Conservation (phyloP, 2,797 vertebrate species). For the Falco naumanni region DNA sequence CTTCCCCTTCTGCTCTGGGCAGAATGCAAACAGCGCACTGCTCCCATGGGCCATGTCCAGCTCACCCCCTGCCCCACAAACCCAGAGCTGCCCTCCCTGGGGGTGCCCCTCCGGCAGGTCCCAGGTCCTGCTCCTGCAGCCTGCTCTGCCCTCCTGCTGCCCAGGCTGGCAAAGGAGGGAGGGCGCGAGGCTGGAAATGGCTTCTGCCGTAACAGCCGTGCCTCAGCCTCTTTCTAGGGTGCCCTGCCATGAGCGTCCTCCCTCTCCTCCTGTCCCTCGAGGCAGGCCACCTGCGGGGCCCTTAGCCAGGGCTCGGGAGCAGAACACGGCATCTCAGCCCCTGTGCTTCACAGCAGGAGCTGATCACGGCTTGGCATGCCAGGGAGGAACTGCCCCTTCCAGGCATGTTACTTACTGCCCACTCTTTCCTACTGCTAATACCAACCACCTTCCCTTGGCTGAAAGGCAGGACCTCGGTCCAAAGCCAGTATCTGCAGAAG, state of each 20-base stretch:
- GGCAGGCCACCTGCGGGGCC: not conserved
- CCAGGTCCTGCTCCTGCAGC: not conserved
- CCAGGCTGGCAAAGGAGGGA: not conserved
- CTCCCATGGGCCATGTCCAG: not conserved
- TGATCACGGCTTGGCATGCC: not conserved
- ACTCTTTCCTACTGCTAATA: not conserved
- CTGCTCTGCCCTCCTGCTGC: not conserved
- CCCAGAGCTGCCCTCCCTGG: not conserved
- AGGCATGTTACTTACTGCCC: not conserved
- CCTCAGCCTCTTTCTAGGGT: not conserved
- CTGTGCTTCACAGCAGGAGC: not conserved
- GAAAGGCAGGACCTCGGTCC: not conserved
- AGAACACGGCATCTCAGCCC: not conserved
- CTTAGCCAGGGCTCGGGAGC: not conserved
- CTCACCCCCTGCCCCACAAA: not conserved
- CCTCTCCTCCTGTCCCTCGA: not conserved
- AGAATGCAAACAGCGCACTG: not conserved
- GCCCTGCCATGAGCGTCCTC: not conserved
- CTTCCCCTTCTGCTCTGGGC: not conserved
- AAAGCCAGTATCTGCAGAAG: not conserved
- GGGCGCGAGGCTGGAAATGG: not conserved
- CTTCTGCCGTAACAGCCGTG: not conserved
- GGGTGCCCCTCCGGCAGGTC: not conserved
- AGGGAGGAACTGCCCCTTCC: not conserved
- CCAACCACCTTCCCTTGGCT: not conserved